Percentiles rank a stretch among this genome's conserved stretches.
These are phyloP conservation scores for Porites divaricata DNA, from an alignment of 92 coral and sea anemone species.

Conservation along the genomic window DNA sequence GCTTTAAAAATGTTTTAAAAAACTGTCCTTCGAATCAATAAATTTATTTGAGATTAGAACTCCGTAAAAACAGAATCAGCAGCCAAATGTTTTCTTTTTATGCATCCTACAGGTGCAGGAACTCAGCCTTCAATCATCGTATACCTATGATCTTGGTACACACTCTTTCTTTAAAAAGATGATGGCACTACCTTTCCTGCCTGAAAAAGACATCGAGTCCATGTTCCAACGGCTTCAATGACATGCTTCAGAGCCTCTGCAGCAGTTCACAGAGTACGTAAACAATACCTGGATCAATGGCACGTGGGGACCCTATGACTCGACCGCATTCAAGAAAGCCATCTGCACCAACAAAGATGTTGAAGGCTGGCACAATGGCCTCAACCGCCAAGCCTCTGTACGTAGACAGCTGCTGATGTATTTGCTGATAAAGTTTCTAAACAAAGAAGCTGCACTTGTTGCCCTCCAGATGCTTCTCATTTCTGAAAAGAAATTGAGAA, in stretches of 20 bases:
- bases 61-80: background rate
- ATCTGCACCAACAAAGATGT: conserved; percentile 17
- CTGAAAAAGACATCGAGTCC: conserved; percentile 11
- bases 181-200: conserved; percentile 26
- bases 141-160: conserved; percentile 5
- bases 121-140: conserved; percentile 18
- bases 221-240: conserved; percentile 13
- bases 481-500: conserved; percentile 18
- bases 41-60: background rate
- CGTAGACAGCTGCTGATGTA: too few relatives aligned
- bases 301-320: conserved; percentile 20
- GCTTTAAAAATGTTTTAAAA: background rate
- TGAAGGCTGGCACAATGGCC: too few relatives aligned
- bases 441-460: too few relatives aligned
- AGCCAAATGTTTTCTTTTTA: conserved; percentile 12
- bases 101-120: conserved; percentile 12
- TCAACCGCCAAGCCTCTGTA: too few relatives aligned
- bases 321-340: conserved; percentile 20
- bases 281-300: conserved; percentile 13
- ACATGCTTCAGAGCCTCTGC: conserved; percentile 6
- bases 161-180: conserved; percentile 2
- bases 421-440: too few relatives aligned
- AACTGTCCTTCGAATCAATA: conserved; percentile 4
- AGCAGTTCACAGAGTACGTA: conserved; percentile 18
- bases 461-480: background rate